phyloP scores from a whole-genome alignment of 2,888 invertebrate genomes.

The Notodonta ziczac region DNA sequence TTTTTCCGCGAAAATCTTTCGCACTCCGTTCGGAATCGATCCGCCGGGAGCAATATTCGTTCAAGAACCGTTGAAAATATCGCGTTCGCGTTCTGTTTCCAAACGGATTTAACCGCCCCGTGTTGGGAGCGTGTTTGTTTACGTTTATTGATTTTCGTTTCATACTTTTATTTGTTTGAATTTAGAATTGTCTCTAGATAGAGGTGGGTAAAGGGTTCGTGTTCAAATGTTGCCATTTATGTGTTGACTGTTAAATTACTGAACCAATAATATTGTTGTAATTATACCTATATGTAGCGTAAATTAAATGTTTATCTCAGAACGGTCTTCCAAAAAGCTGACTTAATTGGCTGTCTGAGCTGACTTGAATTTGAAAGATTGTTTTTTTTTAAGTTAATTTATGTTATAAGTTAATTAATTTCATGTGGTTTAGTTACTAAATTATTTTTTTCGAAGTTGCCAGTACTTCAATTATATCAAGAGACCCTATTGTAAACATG shows the following conservation, averaged over 20 bases:
- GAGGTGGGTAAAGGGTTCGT: background rate
- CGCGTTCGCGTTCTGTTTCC: constrained; percentile 51
- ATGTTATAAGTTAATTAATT: background rate
- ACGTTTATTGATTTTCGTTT: constrained; percentile 14
- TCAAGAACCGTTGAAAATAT: constrained; percentile 65
- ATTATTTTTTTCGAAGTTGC: no score
- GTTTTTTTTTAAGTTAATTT: background rate
- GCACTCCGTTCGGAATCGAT: constrained; percentile 51
- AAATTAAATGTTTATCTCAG: no score
- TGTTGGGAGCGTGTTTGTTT: constrained; percentile 29
- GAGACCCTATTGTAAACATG: no score
- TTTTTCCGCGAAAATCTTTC: constrained; percentile 52
- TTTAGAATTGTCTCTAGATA: background rate
- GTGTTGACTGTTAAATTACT: background rate
- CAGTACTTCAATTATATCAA: no score
- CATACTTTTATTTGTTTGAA: constrained; percentile 18
- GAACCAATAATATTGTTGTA: background rate
- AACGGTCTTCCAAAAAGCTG: no score
- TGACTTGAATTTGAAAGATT: no score
- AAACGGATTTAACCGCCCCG: constrained; percentile 45
- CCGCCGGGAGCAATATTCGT: constrained; percentile 63
- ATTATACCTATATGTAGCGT: no score
- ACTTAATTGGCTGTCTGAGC: no score
- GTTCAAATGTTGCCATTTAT: background rate
- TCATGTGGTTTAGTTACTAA: no score